Evolutionary conservation across 2,888 invertebrate genomes (phyloP).

Genomic region (Chaitophorus viminalis): DNA sequence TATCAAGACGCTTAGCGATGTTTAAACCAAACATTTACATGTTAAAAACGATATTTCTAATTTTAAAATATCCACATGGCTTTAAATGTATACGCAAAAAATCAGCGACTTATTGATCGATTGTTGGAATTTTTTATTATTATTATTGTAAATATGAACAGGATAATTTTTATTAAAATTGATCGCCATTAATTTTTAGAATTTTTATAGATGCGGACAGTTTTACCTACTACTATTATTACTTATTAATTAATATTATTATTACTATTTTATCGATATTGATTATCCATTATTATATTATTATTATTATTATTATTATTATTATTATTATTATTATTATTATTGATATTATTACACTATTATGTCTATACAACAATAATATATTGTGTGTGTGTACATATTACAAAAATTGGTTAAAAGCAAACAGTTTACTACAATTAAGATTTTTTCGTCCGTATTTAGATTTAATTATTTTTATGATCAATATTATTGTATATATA

Average conservation of each 20-base stretch:
- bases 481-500: conserved; percentile 33
- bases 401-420: conserved; percentile 17
- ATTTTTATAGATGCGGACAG: conserved; percentile 33
- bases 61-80: background rate
- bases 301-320: conserved; percentile 26
- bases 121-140: conserved; percentile 22
- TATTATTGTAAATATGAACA: conserved; percentile 7
- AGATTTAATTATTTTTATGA: conserved; percentile 42
- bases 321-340: conserved; percentile 22
- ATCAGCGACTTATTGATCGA: conserved; percentile 19
- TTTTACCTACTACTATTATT: conserved; percentile 49
- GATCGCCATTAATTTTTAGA: conserved; percentile 37
- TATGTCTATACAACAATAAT: background rate
- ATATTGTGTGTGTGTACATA: conserved; percentile 41
- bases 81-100: background rate
- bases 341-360: conserved; percentile 32
- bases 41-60: conserved; percentile 10
- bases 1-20: background rate
- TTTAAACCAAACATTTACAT: conserved; percentile 24
- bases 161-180: background rate
- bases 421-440: conserved; percentile 21
- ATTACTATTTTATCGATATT: conserved; percentile 50
- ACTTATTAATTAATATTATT: conserved; percentile 43
- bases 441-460: conserved; percentile 32
- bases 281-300: conserved; percentile 1